A percentile compares a stretch with the other conserved stretches of the same genome.
Evolutionary conservation across 2,113 vertebrate species (phyloP).

Genomic region (Ifrita kowaldi): DNA sequence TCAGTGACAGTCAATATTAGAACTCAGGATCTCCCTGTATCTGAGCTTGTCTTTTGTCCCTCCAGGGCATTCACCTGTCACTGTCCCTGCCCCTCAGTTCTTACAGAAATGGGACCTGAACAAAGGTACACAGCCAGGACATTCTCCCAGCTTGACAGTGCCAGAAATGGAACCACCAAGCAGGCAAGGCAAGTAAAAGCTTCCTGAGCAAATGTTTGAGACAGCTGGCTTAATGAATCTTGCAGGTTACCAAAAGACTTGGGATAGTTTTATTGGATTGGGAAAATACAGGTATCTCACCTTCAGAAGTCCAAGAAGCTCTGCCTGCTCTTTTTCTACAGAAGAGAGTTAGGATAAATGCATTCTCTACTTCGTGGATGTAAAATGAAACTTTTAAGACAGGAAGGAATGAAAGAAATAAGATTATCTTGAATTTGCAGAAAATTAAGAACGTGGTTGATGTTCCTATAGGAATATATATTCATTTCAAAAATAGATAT

Average conservation of each 20-base stretch:
- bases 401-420: neutral
- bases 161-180: rapidly evolving
- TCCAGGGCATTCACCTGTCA: neutral
- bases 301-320: neutral
- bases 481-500: neutral
- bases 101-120: neutral
- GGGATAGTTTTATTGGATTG: neutral
- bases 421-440: neutral
- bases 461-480: neutral
- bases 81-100: neutral
- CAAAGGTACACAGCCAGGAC: neutral
- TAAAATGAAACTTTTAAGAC: neutral
- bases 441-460: neutral
- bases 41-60: neutral
- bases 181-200: neutral
- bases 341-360: neutral
- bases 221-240: neutral
- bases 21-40: neutral
- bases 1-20: rapidly evolving
- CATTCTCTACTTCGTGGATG: neutral
- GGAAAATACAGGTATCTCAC: neutral
- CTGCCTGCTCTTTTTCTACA: neutral
- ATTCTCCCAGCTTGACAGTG: neutral
- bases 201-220: neutral
- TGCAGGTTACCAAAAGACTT: neutral